Base-by-base conservation (phyloP, 2,888 invertebrate genomes). In the Lepidonotus clava region DNA sequence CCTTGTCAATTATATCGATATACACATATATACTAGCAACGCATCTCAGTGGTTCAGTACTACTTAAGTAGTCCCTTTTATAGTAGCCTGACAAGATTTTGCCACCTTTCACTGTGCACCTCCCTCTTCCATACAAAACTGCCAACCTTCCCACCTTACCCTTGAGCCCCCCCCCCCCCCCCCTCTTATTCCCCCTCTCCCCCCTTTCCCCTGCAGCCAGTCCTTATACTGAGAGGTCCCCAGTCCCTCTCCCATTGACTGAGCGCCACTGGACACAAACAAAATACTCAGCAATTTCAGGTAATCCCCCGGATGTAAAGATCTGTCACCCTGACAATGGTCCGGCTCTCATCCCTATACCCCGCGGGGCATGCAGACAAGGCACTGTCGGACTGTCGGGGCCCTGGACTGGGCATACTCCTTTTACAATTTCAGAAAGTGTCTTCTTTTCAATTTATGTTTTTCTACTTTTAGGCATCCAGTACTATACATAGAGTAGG, bases 191-290 rank as follows among this genome's bases (percentile, higher is more conserved):
- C n/a, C n/a, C 46, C 46, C 46, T 18, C 46, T 46, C 18, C 46
- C 8, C 46, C 46, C 46, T 46, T 18, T 46, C 46, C 46, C 46
- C 46, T n/a, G n/a, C n/a, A n/a, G n/a, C n/a, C n/a, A n/a, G n/a
- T n/a, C n/a, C n/a, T n/a, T n/a, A n/a, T n/a, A n/a, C n/a, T n/a
- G n/a, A n/a, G n/a, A n/a, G n/a, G n/a, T n/a, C 46, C 66, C 24
- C 6, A 28, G 46, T n/a, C 80, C 80, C 21, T 34, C 51, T 34
- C 24, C 46, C 32, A 80, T 80, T 41, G 80, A 46, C 46, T 46
- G 80, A 51, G 24, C 80, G 46, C 41, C 28, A 46, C 80, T 80
- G 80, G 46, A 80, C 46, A 51, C 80, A 80, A 80, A 80, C 80
- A 80, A 80, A 51, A 80, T 38, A 71, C 71, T 71, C 18, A 38